Base-by-base conservation (phyloP, 2,797 vertebrate genomes). In the Chaetodon trifasciatus region DNA sequence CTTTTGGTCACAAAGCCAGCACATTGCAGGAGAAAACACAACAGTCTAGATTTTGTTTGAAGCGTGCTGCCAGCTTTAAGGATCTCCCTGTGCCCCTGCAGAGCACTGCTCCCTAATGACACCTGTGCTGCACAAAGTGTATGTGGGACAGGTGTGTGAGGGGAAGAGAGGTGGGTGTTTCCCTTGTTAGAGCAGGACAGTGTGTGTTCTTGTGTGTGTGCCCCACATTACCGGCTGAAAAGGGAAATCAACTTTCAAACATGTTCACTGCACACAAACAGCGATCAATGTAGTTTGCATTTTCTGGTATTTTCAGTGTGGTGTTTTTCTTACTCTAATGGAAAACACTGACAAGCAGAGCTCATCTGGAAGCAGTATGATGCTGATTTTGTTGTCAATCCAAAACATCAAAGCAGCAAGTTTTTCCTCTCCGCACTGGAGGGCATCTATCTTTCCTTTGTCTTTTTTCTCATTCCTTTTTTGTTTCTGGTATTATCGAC, bases 131-230 rank as follows among this genome's bases (percentile, higher is more conserved):
- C 28, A 66, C 57, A 65, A 39, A 76, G 55, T 77, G 74, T 60
- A 92, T 92, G 87, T 79, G 90, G 92, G 93, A 91, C 92, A 93
- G 91, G 91, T 92, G 92, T 88, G 82, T 78, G 71, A 76, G 71
- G 61, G 47, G 53, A 66, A 60, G 70, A 65, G 82, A 88, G 81
- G 74, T 81, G 78, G 65, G 61, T 46, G 76, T 86, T 87, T 80
- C 71, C 55, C 71, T 70, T 52, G 46, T 2, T 50, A 52, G 6
- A 52, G 65, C 5, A 47, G 40, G 60, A 78, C 46, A 40, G 16
- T 50, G 55, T 47, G 10, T 71, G 53, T 9, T 10, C 13, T 5
- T 47, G 44, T 50, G 42, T 44, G 42, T 44, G 46, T n/a, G 24
- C 42, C 11, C 44, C 1, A 42, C 55, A 62, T 67, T 46, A 62